phyloP scores from a whole-genome alignment of 2,888 invertebrate genomes.

The Ptychoptera contaminata region DNA sequence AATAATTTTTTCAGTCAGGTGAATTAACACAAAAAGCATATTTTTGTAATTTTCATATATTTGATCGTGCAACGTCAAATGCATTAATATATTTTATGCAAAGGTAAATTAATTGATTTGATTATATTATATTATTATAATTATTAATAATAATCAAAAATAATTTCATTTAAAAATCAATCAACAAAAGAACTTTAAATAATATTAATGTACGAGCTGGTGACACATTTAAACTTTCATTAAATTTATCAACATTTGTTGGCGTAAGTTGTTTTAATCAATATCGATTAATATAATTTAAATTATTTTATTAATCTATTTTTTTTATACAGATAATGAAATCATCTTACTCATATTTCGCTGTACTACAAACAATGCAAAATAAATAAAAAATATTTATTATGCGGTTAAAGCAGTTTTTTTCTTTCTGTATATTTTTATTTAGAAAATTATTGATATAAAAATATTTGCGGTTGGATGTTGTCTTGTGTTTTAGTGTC shows the following conservation, averaged over 20 bases:
- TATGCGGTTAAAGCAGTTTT: constrained; percentile 3
- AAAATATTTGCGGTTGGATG: too few species aligned
- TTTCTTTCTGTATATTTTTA: too few species aligned
- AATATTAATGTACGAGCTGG: constrained; percentile 3
- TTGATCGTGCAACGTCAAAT: not conserved
- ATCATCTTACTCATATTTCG: constrained; percentile 26
- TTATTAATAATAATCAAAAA: too few species aligned
- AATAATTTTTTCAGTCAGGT: not conserved
- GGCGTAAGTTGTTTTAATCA: not conserved
- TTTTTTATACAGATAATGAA: constrained; percentile 20
- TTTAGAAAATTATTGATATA: too few species aligned
- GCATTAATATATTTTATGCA: too few species aligned
- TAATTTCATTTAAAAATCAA: too few species aligned
- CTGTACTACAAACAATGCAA: constrained; percentile 16
- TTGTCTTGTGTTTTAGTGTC: too few species aligned
- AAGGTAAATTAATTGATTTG: not conserved
- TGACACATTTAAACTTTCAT: constrained; percentile 3
- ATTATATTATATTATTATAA: too few species aligned
- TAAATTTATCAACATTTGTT: constrained; percentile 4
- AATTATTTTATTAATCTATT: too few species aligned
- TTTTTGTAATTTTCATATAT: constrained; percentile 5
- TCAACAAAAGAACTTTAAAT: not conserved
- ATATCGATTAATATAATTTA: constrained; percentile 5
- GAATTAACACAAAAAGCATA: constrained; percentile 3
- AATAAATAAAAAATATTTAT: constrained; percentile 8